These are phyloP conservation scores for Microplitis manilae DNA, from an alignment of 2,888 invertebrate genomes.

Conservation along the genomic window DNA sequence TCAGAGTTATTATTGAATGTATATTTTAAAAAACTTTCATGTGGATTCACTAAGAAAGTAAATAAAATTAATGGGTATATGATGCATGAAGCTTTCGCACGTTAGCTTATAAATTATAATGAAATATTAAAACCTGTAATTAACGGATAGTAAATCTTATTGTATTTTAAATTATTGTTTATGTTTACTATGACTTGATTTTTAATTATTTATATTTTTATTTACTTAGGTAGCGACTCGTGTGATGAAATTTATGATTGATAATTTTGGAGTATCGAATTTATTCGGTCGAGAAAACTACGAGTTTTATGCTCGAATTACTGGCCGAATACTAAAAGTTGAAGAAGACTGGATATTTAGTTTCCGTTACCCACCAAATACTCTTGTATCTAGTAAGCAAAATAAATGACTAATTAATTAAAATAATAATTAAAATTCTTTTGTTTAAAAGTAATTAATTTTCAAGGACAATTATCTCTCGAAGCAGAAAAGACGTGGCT, in stretches of 20 bases:
- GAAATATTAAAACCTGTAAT: not conserved
- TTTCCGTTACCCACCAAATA: slow-evolving; percentile 88
- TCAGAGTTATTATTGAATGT: slow-evolving; percentile 67
- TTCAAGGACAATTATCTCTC: slow-evolving; percentile 84
- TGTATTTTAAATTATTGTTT: slow-evolving; percentile 2
- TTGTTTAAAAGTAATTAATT: slow-evolving; percentile 18
- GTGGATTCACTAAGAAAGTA: not conserved
- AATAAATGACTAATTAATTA: not conserved
- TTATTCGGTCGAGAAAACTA: slow-evolving; percentile 95
- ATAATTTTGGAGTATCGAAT: slow-evolving; percentile 96
- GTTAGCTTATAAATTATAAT: slow-evolving; percentile 4
- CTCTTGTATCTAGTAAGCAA: slow-evolving; percentile 73
- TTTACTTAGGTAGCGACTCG: slow-evolving; percentile 87
- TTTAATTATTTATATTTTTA: not conserved
- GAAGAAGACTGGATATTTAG: slow-evolving; percentile 97
- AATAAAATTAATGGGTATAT: not conserved
- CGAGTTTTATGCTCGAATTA: slow-evolving; percentile 95
- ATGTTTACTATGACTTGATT: not conserved
- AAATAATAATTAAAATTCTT: not conserved
- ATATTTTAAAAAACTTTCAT: slow-evolving; percentile 43
- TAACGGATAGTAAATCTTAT: not conserved
- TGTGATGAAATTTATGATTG: slow-evolving; percentile 97
- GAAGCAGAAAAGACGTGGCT: slow-evolving; percentile 93
- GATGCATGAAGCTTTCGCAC: slow-evolving; percentile 7
- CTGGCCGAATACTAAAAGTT: slow-evolving; percentile 91